Conservation (phyloP, 2,888 invertebrate species). For the Andrena haemorrhoa region DNA sequence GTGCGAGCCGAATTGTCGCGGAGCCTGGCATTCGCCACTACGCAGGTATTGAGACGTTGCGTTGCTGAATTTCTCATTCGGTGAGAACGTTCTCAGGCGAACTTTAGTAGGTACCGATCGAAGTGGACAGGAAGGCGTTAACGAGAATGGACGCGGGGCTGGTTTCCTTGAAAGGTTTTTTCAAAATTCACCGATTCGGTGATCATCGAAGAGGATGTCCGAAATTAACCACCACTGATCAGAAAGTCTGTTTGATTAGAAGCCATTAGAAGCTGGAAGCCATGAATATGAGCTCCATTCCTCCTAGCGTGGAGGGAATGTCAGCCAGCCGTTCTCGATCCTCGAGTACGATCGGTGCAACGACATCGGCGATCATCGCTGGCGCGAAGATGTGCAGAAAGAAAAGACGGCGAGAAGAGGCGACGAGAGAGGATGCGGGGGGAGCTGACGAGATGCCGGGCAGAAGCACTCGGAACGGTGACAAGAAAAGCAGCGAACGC, state of each 20-base stretch:
- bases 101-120: neutral
- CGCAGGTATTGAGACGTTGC: slow-evolving; percentile 2
- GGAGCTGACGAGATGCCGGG: slow-evolving; percentile 65
- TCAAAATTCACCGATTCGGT: neutral
- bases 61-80: neutral
- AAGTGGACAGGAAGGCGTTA: neutral
- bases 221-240: too few relatives aligned
- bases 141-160: neutral
- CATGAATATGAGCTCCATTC: neutral
- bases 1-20: slow-evolving; percentile 1
- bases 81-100: neutral
- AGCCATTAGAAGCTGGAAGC: neutral
- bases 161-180: neutral
- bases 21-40: neutral
- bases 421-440: neutral
- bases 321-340: too few relatives aligned
- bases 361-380: slow-evolving; percentile 38
- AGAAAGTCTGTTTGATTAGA: too few relatives aligned
- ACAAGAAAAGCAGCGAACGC: slow-evolving; percentile 75
- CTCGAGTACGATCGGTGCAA: slow-evolving; percentile 27
- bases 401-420: slow-evolving; percentile 9
- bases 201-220: too few relatives aligned
- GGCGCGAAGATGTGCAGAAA: slow-evolving; percentile 34
- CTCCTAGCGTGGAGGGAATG: neutral
- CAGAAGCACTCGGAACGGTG: slow-evolving; percentile 58